These are phyloP conservation scores for Pyralis farinalis DNA, from an alignment of 2,888 invertebrate species.

Conservation along the genomic window DNA sequence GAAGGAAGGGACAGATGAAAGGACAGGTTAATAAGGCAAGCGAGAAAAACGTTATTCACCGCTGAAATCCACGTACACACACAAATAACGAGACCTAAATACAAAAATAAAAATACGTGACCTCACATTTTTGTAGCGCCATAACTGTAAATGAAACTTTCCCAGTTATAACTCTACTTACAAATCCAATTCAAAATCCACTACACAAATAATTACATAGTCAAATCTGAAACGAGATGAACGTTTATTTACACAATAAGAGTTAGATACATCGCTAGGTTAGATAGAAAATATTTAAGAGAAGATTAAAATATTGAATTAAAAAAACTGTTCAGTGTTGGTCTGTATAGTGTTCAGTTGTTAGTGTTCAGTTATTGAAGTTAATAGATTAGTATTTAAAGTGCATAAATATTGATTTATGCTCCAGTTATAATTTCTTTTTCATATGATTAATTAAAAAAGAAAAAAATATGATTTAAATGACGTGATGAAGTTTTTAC, in stretches of 20 bases:
- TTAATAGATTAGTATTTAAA: too few species aligned
- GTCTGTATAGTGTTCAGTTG: slow-evolving; percentile 22
- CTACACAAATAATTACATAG: slow-evolving; percentile 77
- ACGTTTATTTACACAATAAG: slow-evolving; percentile 77
- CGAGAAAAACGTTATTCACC: slow-evolving; percentile 75
- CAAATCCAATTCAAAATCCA: slow-evolving; percentile 61
- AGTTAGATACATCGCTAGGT: slow-evolving; percentile 73
- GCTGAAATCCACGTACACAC: slow-evolving; percentile 76
- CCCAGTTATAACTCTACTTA: slow-evolving; percentile 59
- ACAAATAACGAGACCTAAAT: slow-evolving; percentile 74
- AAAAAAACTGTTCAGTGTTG: slow-evolving; percentile 46
- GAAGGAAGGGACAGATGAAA: slow-evolving; percentile 44
- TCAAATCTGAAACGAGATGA: slow-evolving; percentile 74
- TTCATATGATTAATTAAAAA: too few species aligned
- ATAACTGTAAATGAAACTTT: slow-evolving; percentile 27
- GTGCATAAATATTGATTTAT: too few species aligned
- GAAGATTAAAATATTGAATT: slow-evolving; percentile 65
- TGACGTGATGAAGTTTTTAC: too few species aligned
- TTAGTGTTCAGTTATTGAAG: neutral
- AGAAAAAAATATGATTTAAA: too few species aligned
- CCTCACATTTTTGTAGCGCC: slow-evolving; percentile 52
- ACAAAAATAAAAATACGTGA: slow-evolving; percentile 63
- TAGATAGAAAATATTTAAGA: slow-evolving; percentile 79
- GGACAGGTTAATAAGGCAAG: slow-evolving; percentile 74
- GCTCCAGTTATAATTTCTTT: too few species aligned